These are phyloP conservation scores for Temnopleurus reevesii DNA, from an alignment of 53 echinoderm and acorn worm species.

Conservation along the genomic window DNA sequence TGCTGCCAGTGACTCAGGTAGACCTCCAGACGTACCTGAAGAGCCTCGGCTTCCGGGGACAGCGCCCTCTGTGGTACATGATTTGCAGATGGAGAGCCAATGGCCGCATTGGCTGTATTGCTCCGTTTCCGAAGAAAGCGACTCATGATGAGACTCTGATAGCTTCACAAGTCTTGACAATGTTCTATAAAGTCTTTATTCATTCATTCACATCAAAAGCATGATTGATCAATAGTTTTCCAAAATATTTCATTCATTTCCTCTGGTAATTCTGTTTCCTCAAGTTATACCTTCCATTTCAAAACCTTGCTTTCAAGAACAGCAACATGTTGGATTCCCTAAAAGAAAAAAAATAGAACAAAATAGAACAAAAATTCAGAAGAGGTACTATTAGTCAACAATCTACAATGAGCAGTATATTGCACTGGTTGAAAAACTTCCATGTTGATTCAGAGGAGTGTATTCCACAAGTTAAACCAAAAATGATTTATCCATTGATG, in stretches of 20 bases:
- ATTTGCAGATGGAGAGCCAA: background rate
- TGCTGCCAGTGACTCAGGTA: slow-evolving; percentile 94
- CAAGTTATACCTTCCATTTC: slow-evolving; percentile 27
- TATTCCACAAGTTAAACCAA: no score
- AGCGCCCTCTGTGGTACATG: background rate
- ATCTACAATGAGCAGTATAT: background rate
- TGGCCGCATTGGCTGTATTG: slow-evolving; percentile 5
- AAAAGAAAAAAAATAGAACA: background rate
- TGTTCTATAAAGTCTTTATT: background rate
- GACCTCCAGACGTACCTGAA: slow-evolving; percentile 81
- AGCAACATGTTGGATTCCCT: background rate
- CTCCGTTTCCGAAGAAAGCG: slow-evolving; percentile 41
- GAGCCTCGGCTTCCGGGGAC: slow-evolving; percentile 48
- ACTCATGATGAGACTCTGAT: background rate
- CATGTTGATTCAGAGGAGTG: no score
- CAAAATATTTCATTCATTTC: background rate
- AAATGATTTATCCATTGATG: no score
- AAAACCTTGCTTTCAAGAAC: background rate
- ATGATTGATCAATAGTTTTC: background rate
- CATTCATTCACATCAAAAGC: background rate
- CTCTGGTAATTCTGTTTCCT: background rate
- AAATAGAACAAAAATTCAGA: background rate
- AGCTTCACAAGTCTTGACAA: background rate
- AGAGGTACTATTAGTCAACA: background rate
- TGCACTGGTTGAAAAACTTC: no score